Percentiles rank a stretch among this genome's conserved stretches.
phyloP scores from a whole-genome alignment of 2,888 invertebrate genomes.

The Aricia artaxerxes region DNA sequence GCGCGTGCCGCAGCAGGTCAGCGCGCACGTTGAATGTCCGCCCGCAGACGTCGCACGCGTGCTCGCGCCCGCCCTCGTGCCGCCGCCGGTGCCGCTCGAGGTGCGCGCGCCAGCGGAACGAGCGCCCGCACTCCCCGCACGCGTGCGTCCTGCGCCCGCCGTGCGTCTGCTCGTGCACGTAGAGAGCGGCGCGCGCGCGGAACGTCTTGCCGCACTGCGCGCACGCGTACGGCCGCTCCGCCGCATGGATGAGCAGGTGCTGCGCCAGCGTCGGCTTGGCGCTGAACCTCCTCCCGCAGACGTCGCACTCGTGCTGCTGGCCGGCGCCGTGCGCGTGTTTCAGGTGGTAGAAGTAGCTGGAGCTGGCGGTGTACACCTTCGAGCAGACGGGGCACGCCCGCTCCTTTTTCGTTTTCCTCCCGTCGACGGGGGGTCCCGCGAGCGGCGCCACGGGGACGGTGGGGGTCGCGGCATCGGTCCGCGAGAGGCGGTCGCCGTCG shows the following conservation, averaged over 20 bases:
- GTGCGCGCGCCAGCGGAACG: constrained; percentile 72
- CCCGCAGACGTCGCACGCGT: constrained; percentile 70
- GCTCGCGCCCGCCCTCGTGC: constrained; percentile 62
- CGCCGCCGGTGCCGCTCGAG: constrained; percentile 65
- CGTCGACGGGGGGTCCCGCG: background rate
- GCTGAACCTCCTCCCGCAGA: constrained; percentile 72
- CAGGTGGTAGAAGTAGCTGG: constrained; percentile 77
- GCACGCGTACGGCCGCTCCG: constrained; percentile 66
- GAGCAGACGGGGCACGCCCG: constrained; percentile 72
- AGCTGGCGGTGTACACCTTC: constrained; percentile 69
- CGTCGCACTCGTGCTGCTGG: constrained; percentile 70
- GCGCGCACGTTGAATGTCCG: constrained; percentile 69
- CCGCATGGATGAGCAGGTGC: constrained; percentile 70
- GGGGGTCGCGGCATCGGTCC: background rate
- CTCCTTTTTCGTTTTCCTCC: constrained; percentile 45
- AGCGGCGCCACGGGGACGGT: background rate
- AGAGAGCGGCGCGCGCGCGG: constrained; percentile 68
- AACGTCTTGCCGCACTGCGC: constrained; percentile 72
- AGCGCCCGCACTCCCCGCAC: constrained; percentile 58
- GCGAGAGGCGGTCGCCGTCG: constrained; percentile 12
- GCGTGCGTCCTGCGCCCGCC: constrained; percentile 50
- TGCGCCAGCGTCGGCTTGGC: constrained; percentile 66
- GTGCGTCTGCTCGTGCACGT: constrained; percentile 76
- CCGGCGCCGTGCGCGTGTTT: constrained; percentile 69
- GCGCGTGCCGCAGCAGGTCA: constrained; percentile 73